A percentile compares a stretch with the other conserved stretches of the same genome.
These are phyloP conservation scores for Callyntrura guangdongensis DNA, from an alignment of 2,888 invertebrate genomes.

Conservation along the genomic window DNA sequence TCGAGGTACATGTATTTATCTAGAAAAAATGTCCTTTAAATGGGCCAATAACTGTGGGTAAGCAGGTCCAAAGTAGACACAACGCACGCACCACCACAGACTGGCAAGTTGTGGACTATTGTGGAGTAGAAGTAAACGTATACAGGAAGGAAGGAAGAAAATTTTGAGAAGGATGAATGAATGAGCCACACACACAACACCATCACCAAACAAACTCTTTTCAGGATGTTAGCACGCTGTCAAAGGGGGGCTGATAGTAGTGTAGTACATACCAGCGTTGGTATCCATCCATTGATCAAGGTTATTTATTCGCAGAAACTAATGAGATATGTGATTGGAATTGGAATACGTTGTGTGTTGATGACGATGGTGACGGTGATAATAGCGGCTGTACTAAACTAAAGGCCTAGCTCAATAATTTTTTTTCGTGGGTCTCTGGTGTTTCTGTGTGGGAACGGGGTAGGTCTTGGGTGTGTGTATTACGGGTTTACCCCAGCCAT, in stretches of 20 bases:
- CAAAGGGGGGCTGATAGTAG: slow-evolving; percentile 35
- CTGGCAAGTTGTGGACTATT: neutral
- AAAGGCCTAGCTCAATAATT: neutral
- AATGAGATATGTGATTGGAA: slow-evolving; percentile 85
- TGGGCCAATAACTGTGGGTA: slow-evolving; percentile 8
- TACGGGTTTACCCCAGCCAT: neutral
- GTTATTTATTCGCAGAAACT: slow-evolving; percentile 81
- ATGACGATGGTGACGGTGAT: slow-evolving; percentile 24
- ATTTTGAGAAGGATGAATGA: slow-evolving; percentile 28
- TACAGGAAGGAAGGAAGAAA: slow-evolving; percentile 11
- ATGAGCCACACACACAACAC: slow-evolving; percentile 6
- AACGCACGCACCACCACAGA: slow-evolving; percentile 19
- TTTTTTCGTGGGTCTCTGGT: neutral
- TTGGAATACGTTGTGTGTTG: slow-evolving; percentile 71
- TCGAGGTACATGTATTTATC: slow-evolving; percentile 15
- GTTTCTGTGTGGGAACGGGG: neutral
- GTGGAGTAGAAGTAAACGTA: neutral
- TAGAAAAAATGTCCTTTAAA: slow-evolving; percentile 35
- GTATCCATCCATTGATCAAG: slow-evolving; percentile 82
- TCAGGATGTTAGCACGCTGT: neutral
- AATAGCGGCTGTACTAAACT: slow-evolving; percentile 8
- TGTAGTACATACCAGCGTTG: neutral
- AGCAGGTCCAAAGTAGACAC: neutral
- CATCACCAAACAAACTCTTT: slow-evolving; percentile 36
- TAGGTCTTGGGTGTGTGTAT: neutral